These are phyloP conservation scores for Crax fasciolata DNA, from an alignment of 2,797 vertebrate genomes.

Conservation along the genomic window DNA sequence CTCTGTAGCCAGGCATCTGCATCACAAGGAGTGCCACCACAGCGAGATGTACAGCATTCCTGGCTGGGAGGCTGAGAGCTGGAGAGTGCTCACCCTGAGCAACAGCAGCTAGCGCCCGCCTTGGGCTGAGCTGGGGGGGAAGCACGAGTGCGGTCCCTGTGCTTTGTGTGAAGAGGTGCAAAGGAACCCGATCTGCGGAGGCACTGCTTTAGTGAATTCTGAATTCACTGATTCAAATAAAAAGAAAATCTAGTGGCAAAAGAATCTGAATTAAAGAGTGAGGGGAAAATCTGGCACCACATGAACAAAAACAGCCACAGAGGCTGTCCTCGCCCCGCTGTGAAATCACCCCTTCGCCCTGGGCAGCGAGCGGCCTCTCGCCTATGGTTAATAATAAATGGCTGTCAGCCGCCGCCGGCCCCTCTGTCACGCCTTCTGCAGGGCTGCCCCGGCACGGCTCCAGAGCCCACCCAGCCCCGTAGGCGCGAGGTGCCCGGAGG, in stretches of 20 bases:
- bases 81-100: background rate
- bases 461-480: conserved; percentile 4
- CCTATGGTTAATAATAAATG: conserved; percentile 78
- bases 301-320: conserved; percentile 11
- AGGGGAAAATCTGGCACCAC: background rate
- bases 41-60: background rate
- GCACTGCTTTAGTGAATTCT: background rate
- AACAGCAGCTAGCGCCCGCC: background rate
- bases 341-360: background rate
- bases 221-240: background rate
- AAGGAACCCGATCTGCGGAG: conserved; percentile 2
- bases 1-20: background rate
- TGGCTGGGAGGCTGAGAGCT: background rate
- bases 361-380: conserved; percentile 31
- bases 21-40: accelerated
- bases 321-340: background rate
- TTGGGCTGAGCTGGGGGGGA: background rate
- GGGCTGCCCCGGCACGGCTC: background rate
- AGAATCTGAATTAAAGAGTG: conserved; percentile 14
- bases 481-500: background rate
- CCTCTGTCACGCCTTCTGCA: background rate
- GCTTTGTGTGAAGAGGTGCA: conserved; percentile 26
- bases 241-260: background rate
- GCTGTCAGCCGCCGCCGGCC: background rate
- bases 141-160: background rate